Evolutionary conservation across 2,888 invertebrate genomes (phyloP).

Genomic region (Phorcus lineatus): DNA sequence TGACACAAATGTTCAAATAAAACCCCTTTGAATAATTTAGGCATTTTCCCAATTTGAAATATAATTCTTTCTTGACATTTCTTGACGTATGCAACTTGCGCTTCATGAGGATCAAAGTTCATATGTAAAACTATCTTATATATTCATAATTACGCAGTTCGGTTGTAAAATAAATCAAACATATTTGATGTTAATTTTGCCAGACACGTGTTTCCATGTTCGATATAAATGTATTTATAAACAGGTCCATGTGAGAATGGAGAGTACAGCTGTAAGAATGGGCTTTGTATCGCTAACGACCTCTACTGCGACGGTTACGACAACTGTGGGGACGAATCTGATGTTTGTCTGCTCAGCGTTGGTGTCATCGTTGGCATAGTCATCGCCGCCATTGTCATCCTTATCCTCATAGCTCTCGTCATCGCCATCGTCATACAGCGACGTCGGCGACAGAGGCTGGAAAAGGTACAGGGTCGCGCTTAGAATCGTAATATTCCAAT

Average conservation of each 20-base stretch:
- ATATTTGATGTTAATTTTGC: too few species aligned
- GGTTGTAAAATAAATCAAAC: too few species aligned
- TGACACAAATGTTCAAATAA: background rate
- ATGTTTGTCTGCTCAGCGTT: constrained; percentile 36
- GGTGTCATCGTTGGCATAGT: constrained; percentile 36
- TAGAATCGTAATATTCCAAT: background rate
- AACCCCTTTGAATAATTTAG: too few species aligned
- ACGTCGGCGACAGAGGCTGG: constrained; percentile 34
- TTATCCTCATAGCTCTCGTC: constrained; percentile 36
- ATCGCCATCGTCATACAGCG: constrained; percentile 32
- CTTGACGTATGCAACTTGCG: too few species aligned
- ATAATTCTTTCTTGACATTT: too few species aligned
- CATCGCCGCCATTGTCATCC: constrained; percentile 30
- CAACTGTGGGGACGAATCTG: constrained; percentile 47
- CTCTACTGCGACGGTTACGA: constrained; percentile 45
- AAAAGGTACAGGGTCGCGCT: constrained; percentile 35
- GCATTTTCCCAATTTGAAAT: too few species aligned
- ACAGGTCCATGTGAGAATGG: constrained; percentile 37
- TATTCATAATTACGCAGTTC: too few species aligned
- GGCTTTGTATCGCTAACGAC: constrained; percentile 37
- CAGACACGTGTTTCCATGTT: too few species aligned
- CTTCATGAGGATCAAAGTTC: too few species aligned
- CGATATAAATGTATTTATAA: too few species aligned
- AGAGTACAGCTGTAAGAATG: constrained; percentile 41
- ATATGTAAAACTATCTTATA: too few species aligned